Conservation (phyloP, 1,140 invertebrate genomes). For the Ips nitidus region DNA sequence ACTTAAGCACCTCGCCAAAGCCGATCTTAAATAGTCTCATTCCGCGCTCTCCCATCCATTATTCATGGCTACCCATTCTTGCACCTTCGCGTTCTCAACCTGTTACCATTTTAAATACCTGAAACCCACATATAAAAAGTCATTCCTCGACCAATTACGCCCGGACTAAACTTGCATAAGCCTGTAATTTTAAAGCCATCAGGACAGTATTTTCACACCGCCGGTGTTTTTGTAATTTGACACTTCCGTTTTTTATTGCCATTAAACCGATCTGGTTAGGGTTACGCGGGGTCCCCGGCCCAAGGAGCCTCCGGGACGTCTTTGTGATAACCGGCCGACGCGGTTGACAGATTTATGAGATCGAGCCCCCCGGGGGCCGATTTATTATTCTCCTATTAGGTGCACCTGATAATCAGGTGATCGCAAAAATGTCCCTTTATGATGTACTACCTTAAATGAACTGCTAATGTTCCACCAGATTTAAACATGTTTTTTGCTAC, state of each 20-base stretch:
- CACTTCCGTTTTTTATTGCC: conserved; percentile 52
- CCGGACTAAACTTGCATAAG: conserved; percentile 26
- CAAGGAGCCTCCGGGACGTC: conserved; percentile 1
- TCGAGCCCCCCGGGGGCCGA: background rate
- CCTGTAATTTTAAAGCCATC: conserved; percentile 51
- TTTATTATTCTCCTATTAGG: background rate
- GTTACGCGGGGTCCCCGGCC: conserved; percentile 17
- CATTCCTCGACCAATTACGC: conserved; percentile 32
- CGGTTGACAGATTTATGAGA: conserved; percentile 26
- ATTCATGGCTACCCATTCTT: conserved; percentile 30
- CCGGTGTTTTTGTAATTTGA: conserved; percentile 49
- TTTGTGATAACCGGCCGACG: conserved; percentile 13
- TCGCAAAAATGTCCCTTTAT: no score
- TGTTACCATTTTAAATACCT: conserved; percentile 35
- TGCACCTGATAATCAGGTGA: no score
- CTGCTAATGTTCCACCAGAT: no score
- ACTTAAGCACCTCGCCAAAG: conserved; percentile 14
- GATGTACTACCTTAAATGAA: no score
- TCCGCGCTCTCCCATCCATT: conserved; percentile 17
- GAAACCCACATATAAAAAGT: conserved; percentile 26
- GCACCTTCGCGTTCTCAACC: conserved; percentile 32
- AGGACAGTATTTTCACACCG: conserved; percentile 50
- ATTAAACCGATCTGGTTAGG: conserved; percentile 39
- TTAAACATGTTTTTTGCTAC: no score
- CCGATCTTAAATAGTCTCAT: conserved; percentile 23